Evolutionary conservation across 2,888 invertebrate genomes (phyloP).

Genomic region (Operophtera brumata): DNA sequence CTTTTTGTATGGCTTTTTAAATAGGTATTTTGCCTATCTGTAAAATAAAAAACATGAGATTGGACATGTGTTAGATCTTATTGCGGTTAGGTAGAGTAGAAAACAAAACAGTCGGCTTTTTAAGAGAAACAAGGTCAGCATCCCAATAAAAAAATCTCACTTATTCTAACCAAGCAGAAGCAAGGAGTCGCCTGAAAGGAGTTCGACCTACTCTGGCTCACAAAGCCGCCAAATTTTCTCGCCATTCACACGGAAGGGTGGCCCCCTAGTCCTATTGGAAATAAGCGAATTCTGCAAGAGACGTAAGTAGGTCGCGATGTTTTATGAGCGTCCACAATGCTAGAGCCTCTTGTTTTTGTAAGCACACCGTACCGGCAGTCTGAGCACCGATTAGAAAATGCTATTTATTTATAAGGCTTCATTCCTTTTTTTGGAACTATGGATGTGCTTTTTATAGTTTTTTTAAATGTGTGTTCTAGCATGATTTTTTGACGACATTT

Average conservation of each 20-base stretch:
- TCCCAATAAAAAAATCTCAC: constrained; percentile 9
- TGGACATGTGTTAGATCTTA: too few species aligned
- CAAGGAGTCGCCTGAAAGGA: constrained; percentile 44
- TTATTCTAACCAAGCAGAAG: constrained; percentile 19
- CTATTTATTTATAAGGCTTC: background rate
- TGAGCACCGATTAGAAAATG: background rate
- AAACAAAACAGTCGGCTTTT: too few species aligned
- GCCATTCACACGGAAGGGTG: constrained; percentile 56
- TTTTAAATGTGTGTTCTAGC: too few species aligned
- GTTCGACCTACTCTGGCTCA: constrained; percentile 42
- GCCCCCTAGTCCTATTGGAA: constrained; percentile 55
- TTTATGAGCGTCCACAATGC: constrained; percentile 47
- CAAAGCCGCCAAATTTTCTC: constrained; percentile 62
- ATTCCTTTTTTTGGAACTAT: background rate
- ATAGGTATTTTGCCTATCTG: too few species aligned
- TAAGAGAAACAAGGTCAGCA: background rate
- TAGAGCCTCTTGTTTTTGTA: constrained; percentile 18
- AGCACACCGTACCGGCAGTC: constrained; percentile 2
- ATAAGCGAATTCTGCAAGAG: constrained; percentile 59
- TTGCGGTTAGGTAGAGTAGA: too few species aligned
- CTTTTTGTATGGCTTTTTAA: too few species aligned
- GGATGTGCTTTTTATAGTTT: too few species aligned
- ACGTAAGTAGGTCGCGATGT: constrained; percentile 68
- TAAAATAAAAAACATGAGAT: too few species aligned
- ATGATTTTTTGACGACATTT: too few species aligned